Percentiles rank a stretch among this genome's conserved stretches.
Conservation (phyloP, 2,888 invertebrate genomes). For the Limnephilus marmoratus region DNA sequence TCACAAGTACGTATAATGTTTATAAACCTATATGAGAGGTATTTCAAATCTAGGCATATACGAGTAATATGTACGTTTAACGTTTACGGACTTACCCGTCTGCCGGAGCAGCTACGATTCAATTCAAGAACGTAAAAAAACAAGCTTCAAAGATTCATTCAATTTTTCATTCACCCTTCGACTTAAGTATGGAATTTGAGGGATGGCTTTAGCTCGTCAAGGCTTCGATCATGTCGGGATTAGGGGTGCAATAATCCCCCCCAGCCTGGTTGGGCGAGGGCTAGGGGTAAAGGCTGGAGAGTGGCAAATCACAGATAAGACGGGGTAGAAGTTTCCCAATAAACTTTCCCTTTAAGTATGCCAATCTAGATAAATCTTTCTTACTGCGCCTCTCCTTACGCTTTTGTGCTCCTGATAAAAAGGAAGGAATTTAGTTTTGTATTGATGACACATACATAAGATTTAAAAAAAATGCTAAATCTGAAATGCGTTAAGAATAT, state of each 20-base stretch:
- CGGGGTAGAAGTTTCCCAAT: conserved; percentile 40
- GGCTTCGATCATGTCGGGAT: conserved; percentile 42
- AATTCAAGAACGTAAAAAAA: neutral
- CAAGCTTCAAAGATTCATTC: neutral
- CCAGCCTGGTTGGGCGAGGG: neutral
- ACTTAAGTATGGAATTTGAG: conserved; percentile 18
- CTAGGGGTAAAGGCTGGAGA: neutral
- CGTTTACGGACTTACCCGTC: neutral
- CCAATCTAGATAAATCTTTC: conserved; percentile 42
- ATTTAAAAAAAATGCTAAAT: neutral
- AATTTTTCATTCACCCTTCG: conserved; percentile 23
- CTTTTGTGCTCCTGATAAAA: neutral
- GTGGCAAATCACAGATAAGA: conserved; percentile 48
- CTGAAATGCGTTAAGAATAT: too few species aligned
- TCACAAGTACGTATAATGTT: too few species aligned
- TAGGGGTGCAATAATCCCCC: conserved; percentile 46
- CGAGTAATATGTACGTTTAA: neutral
- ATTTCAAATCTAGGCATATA: neutral
- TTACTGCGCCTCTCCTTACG: neutral
- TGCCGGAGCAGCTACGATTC: neutral
- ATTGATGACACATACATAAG: neutral
- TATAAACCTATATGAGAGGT: neutral
- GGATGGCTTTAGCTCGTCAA: conserved; percentile 35
- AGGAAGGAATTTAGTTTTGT: neutral
- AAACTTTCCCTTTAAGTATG: conserved; percentile 29